phyloP scores from a whole-genome alignment of 1,140 invertebrate species.

The Camponotus floridanus region DNA sequence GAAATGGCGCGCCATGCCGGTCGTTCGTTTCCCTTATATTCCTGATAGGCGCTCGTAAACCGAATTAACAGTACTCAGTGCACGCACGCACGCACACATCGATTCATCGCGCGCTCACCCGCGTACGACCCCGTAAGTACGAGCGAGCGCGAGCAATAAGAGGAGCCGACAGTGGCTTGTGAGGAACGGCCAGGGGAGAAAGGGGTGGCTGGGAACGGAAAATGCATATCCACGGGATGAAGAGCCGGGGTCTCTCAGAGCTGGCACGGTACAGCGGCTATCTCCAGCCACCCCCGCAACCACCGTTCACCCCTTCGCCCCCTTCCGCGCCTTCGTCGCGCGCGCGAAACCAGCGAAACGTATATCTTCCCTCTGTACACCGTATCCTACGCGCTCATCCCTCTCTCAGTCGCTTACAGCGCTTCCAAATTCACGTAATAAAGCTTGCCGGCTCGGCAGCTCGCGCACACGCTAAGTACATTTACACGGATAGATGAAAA shows the following conservation, averaged over 20 bases:
- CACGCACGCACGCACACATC: not conserved
- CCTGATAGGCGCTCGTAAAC: slow-evolving; percentile 81
- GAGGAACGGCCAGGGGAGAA: slow-evolving; percentile 56
- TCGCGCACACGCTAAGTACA: slow-evolving; percentile 73
- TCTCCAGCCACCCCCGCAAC: slow-evolving; percentile 60
- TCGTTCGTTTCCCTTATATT: slow-evolving; percentile 77
- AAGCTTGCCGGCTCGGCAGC: slow-evolving; percentile 67
- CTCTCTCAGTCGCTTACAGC: slow-evolving; percentile 72
- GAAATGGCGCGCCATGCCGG: slow-evolving; percentile 65
- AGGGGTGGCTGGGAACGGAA: slow-evolving; percentile 58
- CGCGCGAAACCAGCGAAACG: slow-evolving; percentile 71
- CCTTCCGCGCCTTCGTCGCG: slow-evolving; percentile 26
- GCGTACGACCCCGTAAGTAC: slow-evolving; percentile 31
- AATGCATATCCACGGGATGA: slow-evolving; percentile 77
- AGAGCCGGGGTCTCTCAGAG: slow-evolving; percentile 72
- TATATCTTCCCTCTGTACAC: slow-evolving; percentile 65
- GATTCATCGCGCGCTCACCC: slow-evolving; percentile 6
- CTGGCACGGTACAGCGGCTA: slow-evolving; percentile 73
- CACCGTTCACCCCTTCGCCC: slow-evolving; percentile 19
- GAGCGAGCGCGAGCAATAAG: slow-evolving; percentile 69
- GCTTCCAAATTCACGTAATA: slow-evolving; percentile 78
- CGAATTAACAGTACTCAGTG: slow-evolving; percentile 79
- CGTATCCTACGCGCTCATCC: slow-evolving; percentile 23
- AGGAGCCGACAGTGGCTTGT: slow-evolving; percentile 66
- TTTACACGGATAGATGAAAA: slow-evolving; percentile 78